A percentile compares a stretch with the other conserved stretches of the same genome.
These are phyloP conservation scores for Hystrix brachyura DNA, from an alignment of 2,113 vertebrate genomes.

Conservation along the genomic window DNA sequence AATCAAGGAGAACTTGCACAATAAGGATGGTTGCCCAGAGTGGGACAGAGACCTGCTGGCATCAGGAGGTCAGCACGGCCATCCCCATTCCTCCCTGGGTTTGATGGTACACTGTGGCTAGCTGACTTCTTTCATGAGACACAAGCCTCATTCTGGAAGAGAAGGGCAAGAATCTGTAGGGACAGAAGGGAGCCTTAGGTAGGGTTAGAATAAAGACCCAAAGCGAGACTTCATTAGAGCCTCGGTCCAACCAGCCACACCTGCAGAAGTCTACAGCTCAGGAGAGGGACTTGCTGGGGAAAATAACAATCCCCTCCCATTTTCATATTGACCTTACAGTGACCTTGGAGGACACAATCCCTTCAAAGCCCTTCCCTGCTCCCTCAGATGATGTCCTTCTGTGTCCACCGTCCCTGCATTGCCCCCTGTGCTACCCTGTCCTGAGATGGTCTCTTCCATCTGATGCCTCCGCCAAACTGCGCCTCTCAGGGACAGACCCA, in stretches of 20 bases:
- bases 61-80: background rate
- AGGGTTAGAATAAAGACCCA: background rate
- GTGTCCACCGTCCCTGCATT: background rate
- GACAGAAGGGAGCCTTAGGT: background rate
- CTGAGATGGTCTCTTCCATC: background rate
- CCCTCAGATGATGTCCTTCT: background rate
- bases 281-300: background rate
- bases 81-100: background rate
- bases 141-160: background rate
- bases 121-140: background rate
- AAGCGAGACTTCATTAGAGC: background rate
- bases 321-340: background rate
- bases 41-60: background rate
- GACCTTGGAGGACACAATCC: background rate
- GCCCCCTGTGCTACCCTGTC: background rate
- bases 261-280: background rate
- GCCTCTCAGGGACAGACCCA: slow-evolving; percentile 41
- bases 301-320: background rate
- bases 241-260: background rate
- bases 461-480: background rate
- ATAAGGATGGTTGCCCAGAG: background rate
- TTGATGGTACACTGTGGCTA: background rate
- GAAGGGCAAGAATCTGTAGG: background rate
- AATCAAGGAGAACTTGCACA: background rate
- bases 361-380: background rate